phyloP scores from a whole-genome alignment of 2,888 invertebrate species.

The Caradrina kadenii region DNA sequence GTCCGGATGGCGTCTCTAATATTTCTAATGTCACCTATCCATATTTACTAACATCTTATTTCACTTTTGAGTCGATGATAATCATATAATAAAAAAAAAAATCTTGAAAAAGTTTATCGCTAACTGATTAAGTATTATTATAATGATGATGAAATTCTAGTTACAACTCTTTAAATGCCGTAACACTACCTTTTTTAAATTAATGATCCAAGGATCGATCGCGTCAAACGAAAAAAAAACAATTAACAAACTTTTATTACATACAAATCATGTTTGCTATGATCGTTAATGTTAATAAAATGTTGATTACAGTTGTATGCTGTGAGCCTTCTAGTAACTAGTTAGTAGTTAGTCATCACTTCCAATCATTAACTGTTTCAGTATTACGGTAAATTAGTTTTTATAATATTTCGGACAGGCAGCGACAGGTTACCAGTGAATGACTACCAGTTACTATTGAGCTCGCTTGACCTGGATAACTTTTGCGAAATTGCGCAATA shows the following conservation, averaged over 20 bases:
- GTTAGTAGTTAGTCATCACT: slow-evolving; percentile 51
- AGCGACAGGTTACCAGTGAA: slow-evolving; percentile 48
- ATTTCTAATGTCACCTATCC: background rate
- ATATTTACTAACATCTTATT: too few species aligned
- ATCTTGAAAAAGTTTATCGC: too few species aligned
- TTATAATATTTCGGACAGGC: slow-evolving; percentile 47
- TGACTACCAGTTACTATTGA: slow-evolving; percentile 14
- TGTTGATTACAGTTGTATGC: slow-evolving; percentile 35
- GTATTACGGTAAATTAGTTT: slow-evolving; percentile 55
- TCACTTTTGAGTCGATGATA: too few species aligned
- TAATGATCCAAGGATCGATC: background rate
- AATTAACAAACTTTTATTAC: slow-evolving; percentile 12
- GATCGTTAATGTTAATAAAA: slow-evolving; percentile 33
- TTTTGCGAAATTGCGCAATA: slow-evolving; percentile 34
- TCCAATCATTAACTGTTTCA: slow-evolving; percentile 47
- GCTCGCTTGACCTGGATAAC: slow-evolving; percentile 15
- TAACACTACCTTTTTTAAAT: background rate
- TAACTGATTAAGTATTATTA: too few species aligned
- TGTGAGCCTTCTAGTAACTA: slow-evolving; percentile 24
- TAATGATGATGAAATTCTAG: too few species aligned
- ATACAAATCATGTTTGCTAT: slow-evolving; percentile 25
- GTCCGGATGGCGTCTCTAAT: background rate
- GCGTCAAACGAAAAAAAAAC: slow-evolving; percentile 1
- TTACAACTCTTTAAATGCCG: too few species aligned
- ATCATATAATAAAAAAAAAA: too few species aligned